Evolutionary conservation across 2,113 vertebrate species (phyloP).

Genomic region (Myotis brandtii): DNA sequence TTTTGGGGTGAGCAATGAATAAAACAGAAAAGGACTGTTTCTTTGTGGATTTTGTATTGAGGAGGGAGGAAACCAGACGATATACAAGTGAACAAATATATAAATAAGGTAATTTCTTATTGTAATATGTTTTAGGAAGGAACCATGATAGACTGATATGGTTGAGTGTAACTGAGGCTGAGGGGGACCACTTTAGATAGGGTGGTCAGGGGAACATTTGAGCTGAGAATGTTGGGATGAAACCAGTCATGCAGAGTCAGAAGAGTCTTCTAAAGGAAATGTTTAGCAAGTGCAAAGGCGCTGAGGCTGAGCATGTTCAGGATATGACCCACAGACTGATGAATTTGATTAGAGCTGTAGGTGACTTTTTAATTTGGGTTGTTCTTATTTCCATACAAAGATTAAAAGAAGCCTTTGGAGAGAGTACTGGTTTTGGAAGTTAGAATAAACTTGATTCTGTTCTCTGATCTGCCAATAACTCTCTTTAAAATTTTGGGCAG

Average conservation of each 20-base stretch:
- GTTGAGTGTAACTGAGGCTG: neutral
- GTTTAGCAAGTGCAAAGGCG: neutral
- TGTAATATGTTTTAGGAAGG: neutral
- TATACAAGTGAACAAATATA: neutral
- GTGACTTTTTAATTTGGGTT: neutral
- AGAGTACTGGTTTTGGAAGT: neutral
- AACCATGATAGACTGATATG: neutral
- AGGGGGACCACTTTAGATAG: neutral
- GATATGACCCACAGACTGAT: neutral
- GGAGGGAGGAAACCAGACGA: neutral
- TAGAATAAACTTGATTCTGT: neutral
- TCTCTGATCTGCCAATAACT: neutral
- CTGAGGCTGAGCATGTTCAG: neutral
- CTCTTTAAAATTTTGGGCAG: neutral
- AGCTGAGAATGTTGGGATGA: neutral
- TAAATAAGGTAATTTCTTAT: neutral
- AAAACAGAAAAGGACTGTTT: neutral
- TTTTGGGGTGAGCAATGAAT: neutral
- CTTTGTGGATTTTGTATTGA: neutral
- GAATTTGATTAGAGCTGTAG: neutral
- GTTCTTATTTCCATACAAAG: neutral
- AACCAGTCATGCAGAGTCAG: neutral
- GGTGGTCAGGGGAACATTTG: neutral
- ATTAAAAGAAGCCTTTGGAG: neutral
- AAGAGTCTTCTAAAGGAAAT: neutral